Evolutionary conservation across 2,113 vertebrate genomes (phyloP).

Genomic region (Microtus ochrogaster): DNA sequence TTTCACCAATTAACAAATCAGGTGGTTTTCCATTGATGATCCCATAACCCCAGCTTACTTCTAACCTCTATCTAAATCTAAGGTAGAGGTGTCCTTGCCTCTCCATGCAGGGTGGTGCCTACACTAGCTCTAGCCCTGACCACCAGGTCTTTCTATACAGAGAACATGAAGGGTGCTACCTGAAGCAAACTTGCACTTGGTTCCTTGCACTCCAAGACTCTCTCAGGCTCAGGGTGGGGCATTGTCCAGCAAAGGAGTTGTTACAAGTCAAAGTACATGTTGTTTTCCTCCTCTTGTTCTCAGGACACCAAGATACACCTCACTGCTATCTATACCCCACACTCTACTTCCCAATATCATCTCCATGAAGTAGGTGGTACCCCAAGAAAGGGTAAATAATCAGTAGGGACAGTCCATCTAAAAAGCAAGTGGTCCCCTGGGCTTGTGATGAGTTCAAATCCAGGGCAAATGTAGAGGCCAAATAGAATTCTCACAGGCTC

Average conservation of each 20-base stretch:
- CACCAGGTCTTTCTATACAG: background rate
- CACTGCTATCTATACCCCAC: background rate
- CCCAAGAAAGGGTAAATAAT: background rate
- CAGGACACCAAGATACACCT: background rate
- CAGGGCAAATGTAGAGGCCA: background rate
- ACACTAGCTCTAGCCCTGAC: background rate
- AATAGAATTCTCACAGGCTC: too few species aligned
- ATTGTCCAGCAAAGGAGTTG: background rate
- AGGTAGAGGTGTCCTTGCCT: background rate
- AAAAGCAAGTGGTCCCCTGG: background rate
- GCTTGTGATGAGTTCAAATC: background rate
- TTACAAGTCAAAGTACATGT: background rate
- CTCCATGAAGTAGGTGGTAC: background rate
- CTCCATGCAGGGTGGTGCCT: background rate
- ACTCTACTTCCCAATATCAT: background rate
- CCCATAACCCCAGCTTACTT: background rate
- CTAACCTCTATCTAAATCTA: background rate
- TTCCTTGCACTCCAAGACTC: background rate
- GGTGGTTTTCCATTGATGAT: too few species aligned
- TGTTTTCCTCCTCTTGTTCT: background rate
- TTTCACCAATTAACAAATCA: rapidly evolving
- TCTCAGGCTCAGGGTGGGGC: background rate
- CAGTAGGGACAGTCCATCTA: background rate
- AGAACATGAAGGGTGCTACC: background rate
- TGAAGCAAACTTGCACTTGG: background rate